phyloP scores from a whole-genome alignment of 2,797 vertebrate species.

The Holocentrus rufus region DNA sequence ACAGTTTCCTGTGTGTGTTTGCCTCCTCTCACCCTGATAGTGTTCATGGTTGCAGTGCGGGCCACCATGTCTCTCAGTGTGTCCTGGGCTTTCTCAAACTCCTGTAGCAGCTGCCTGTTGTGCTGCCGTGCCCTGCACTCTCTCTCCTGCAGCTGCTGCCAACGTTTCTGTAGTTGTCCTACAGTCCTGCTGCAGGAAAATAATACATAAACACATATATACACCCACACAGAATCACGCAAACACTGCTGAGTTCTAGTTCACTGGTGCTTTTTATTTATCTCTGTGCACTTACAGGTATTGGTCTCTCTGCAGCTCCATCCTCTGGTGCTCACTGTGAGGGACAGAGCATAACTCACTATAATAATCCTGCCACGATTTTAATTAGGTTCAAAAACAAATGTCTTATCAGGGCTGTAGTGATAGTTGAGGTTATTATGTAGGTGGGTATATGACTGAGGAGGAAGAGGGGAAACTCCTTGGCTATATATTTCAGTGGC shows the following conservation, averaged over 20 bases:
- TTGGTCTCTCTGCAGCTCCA: conserved; percentile 40
- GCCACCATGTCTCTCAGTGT: conserved; percentile 74
- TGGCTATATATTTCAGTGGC: too few species aligned
- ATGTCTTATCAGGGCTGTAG: too few species aligned
- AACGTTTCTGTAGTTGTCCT: conserved; percentile 71
- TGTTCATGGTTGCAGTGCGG: conserved; percentile 76
- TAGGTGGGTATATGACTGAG: too few species aligned
- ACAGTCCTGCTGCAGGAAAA: conserved; percentile 52
- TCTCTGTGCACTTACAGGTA: conserved; percentile 55
- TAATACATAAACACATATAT: conserved; percentile 2
- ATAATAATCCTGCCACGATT: too few species aligned
- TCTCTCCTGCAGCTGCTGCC: conserved; percentile 75
- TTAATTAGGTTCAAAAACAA: too few species aligned
- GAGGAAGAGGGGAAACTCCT: too few species aligned
- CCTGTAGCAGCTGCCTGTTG: conserved; percentile 79
- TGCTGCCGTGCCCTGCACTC: conserved; percentile 69
- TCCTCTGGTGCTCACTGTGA: conserved; percentile 36
- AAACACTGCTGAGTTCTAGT: not conserved
- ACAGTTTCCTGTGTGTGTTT: not conserved
- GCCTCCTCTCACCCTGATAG: conserved; percentile 72
- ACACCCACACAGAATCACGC: not conserved
- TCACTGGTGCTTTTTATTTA: not conserved
- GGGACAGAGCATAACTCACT: not conserved
- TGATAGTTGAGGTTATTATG: too few species aligned
- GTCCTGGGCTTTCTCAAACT: conserved; percentile 81